Conservation (phyloP, 2,113 vertebrate species). For the Numenius arquata region DNA sequence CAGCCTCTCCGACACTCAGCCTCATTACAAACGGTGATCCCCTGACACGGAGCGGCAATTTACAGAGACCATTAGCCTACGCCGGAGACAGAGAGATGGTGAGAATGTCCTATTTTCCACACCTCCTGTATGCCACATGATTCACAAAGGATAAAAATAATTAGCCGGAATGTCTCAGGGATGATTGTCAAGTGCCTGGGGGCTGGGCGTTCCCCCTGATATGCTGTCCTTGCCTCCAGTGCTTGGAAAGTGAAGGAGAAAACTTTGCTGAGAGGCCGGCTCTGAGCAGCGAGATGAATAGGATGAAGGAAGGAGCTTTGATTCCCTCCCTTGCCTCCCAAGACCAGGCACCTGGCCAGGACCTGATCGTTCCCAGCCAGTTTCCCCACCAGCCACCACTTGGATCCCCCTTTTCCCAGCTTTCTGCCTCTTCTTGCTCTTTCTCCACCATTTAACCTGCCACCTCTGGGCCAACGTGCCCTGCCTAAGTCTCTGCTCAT, state of each 20-base stretch:
- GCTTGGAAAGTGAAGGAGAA: background rate
- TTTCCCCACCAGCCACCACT: background rate
- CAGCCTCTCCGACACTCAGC: background rate
- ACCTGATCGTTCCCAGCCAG: background rate
- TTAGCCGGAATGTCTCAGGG: background rate
- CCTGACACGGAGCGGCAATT: background rate
- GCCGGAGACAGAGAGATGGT: background rate
- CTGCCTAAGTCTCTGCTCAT: background rate
- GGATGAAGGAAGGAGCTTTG: background rate
- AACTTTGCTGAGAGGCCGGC: background rate
- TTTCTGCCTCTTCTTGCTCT: background rate
- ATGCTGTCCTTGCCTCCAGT: background rate
- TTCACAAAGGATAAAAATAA: constrained; percentile 37
- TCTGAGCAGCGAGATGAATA: accelerated
- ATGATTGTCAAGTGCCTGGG: constrained; percentile 8
- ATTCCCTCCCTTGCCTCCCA: background rate
- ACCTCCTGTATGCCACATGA: background rate
- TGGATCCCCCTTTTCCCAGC: background rate
- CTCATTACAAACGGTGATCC: background rate
- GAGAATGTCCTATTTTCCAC: background rate
- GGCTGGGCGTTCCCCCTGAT: background rate
- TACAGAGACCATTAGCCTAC: constrained; percentile 5
- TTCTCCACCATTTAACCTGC: background rate
- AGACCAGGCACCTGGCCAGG: background rate
- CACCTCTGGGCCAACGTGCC: accelerated